Evolutionary conservation across 2,888 invertebrate genomes (phyloP).

Genomic region (Leptothorax acervorum): DNA sequence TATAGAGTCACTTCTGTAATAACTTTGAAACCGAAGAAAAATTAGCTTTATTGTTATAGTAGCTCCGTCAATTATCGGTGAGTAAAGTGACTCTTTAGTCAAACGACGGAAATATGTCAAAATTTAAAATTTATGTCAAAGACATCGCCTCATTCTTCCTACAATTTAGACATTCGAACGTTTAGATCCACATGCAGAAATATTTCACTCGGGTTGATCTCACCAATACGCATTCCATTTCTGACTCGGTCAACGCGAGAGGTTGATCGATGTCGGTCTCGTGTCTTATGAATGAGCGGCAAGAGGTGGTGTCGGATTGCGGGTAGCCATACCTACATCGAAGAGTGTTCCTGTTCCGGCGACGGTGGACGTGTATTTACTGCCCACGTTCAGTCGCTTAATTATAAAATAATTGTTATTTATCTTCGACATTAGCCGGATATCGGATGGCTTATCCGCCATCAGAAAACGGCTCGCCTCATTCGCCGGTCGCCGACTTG

Average conservation of each 20-base stretch:
- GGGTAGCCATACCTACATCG: slow-evolving; percentile 62
- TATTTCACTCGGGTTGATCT: slow-evolving; percentile 3
- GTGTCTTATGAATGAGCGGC: slow-evolving; percentile 82
- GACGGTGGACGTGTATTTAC: slow-evolving; percentile 74
- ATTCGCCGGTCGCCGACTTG: slow-evolving; percentile 51
- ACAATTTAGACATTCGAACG: slow-evolving; percentile 17
- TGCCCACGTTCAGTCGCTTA: slow-evolving; percentile 74
- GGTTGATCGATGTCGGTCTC: slow-evolving; percentile 82
- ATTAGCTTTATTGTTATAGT: not conserved
- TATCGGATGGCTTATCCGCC: slow-evolving; percentile 74
- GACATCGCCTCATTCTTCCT: not conserved
- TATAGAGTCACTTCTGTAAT: not conserved
- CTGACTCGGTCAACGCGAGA: slow-evolving; percentile 57
- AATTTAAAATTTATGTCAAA: not conserved
- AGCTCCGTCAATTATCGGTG: not conserved
- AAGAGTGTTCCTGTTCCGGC: slow-evolving; percentile 26
- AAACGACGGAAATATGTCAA: slow-evolving; percentile 55
- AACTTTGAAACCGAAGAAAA: not conserved
- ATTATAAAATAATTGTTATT: slow-evolving; percentile 84
- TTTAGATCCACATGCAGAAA: not conserved
- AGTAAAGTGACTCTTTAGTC: not conserved
- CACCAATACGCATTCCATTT: not conserved
- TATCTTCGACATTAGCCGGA: slow-evolving; percentile 77
- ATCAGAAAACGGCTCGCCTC: slow-evolving; percentile 59
- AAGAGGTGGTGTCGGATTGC: slow-evolving; percentile 79